Percentiles rank a stretch among this genome's conserved stretches.
Conservation (phyloP, 2,113 vertebrate genomes). For the Boulengeromyrus knoepffleri region DNA sequence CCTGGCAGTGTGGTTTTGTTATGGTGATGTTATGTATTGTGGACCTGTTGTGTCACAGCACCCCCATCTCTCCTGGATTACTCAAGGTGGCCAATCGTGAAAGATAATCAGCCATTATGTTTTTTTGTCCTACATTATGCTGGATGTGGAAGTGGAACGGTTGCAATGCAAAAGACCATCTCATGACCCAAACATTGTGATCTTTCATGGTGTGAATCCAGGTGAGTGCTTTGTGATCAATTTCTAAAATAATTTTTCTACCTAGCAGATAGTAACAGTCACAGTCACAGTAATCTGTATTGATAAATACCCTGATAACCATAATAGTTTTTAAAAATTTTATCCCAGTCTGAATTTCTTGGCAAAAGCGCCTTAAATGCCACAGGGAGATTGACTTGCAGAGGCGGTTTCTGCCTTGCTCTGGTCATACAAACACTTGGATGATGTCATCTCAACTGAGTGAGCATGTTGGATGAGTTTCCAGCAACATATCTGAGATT, state of each 20-base stretch:
- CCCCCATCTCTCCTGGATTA: background rate
- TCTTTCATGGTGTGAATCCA: background rate
- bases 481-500: too few relatives aligned
- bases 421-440: too few relatives aligned
- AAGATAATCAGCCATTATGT: background rate
- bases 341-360: too few relatives aligned
- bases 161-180: background rate
- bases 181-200: background rate
- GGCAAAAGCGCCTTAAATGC: too few relatives aligned
- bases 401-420: too few relatives aligned
- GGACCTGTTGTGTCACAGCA: background rate
- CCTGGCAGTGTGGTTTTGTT: too few relatives aligned
- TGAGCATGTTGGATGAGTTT: too few relatives aligned
- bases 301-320: background rate
- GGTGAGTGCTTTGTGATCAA: background rate
- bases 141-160: background rate
- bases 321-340: too few relatives aligned
- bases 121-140: background rate
- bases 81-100: background rate
- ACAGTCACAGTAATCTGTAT: background rate
- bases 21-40: too few relatives aligned
- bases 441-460: too few relatives aligned
- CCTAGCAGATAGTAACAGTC: background rate
- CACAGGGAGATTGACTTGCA: too few relatives aligned
- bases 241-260: background rate